These are phyloP conservation scores for Scarus forsteni DNA, from an alignment of 2,797 vertebrate genomes.

Conservation along the genomic window DNA sequence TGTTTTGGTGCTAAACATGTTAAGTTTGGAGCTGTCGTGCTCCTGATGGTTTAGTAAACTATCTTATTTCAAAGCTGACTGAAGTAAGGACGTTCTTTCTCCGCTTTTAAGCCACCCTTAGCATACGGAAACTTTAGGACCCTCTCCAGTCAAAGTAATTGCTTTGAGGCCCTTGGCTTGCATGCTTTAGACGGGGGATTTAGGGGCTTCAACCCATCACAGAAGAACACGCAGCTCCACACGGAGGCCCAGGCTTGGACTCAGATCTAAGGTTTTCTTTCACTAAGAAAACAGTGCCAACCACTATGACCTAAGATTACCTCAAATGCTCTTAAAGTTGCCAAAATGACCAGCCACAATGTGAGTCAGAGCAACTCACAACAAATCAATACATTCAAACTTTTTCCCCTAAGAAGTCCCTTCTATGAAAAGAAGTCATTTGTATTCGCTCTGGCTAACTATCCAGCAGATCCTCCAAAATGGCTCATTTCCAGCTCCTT, in stretches of 20 bases:
- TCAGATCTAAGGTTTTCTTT: not conserved
- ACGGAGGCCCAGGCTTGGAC: not conserved
- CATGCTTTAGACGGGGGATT: not conserved
- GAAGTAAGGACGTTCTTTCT: not conserved
- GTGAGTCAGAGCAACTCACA: not conserved
- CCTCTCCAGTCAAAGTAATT: not conserved
- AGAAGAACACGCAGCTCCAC: not conserved
- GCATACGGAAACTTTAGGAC: not conserved
- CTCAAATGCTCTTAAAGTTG: no score
- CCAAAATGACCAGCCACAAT: not conserved
- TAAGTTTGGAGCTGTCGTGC: not conserved
- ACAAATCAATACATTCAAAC: no score
- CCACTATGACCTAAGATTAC: not conserved
- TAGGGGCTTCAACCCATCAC: not conserved
- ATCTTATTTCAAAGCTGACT: no score
- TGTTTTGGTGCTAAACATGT: not conserved
- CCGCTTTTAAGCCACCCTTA: not conserved
- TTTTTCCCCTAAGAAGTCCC: no score
- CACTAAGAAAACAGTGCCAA: not conserved
- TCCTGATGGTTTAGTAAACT: no score
- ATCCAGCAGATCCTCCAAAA: not conserved
- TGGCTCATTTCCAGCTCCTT: slow-evolving; percentile 15
- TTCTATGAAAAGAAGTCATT: no score
- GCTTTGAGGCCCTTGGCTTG: not conserved
- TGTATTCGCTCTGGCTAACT: no score